Conservation (phyloP, 2,888 invertebrate genomes). For the Diploptera punctata region DNA sequence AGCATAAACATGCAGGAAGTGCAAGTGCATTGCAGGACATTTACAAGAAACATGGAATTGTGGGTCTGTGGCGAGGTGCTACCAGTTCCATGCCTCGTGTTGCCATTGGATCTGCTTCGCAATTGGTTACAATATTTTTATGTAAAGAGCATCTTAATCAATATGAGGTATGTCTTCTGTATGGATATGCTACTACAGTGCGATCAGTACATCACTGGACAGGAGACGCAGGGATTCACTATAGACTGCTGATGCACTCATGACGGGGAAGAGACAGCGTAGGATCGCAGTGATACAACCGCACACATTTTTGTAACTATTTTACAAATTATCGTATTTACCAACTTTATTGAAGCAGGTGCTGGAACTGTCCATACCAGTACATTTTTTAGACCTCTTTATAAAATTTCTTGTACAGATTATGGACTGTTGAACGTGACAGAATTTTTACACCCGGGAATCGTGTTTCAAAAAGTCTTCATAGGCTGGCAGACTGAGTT, state of each 20-base stretch:
- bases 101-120: constrained; percentile 81
- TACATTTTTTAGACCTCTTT: no score
- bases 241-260: neutral
- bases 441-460: no score
- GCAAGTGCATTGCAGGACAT: constrained; percentile 63
- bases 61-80: constrained; percentile 83
- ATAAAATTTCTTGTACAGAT: no score
- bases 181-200: neutral
- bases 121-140: constrained; percentile 81
- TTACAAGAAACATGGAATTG: constrained; percentile 54
- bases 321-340: no score
- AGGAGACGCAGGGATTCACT: no score
- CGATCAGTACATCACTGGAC: neutral
- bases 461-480: no score
- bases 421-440: no score
- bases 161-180: constrained; percentile 44
- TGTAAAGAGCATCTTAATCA: constrained; percentile 63
- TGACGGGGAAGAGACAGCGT: neutral
- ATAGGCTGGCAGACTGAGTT: no score
- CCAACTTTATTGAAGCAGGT: no score
- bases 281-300: no score
- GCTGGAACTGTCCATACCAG: no score
- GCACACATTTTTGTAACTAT: no score
- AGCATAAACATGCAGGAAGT: constrained; percentile 77
- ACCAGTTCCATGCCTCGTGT: constrained; percentile 75